Evolutionary conservation across 2,888 invertebrate genomes (phyloP).

Genomic region (Macrophya alboannulata): DNA sequence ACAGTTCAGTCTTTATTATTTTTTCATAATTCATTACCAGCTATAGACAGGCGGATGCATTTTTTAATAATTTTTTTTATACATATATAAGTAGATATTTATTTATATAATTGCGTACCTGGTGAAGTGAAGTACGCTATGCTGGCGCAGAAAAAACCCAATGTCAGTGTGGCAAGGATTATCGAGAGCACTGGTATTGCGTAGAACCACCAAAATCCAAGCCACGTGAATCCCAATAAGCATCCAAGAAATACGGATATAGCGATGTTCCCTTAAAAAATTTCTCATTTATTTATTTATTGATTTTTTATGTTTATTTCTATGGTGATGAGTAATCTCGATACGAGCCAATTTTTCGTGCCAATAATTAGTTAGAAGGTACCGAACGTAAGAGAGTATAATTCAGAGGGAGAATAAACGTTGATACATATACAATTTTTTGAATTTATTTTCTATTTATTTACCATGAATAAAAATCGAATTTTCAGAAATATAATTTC

Average conservation of each 20-base stretch:
- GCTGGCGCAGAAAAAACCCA: slow-evolving; percentile 85
- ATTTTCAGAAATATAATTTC: not conserved
- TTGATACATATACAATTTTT: slow-evolving; percentile 28
- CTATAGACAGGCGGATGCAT: not conserved
- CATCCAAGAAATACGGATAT: slow-evolving; percentile 82
- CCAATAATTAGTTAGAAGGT: not conserved
- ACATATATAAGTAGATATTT: not conserved
- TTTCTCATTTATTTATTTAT: slow-evolving; percentile 43
- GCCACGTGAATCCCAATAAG: slow-evolving; percentile 84
- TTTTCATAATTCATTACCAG: not conserved
- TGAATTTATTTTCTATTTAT: slow-evolving; percentile 8
- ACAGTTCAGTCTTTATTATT: not conserved
- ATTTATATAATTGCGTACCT: slow-evolving; percentile 81
- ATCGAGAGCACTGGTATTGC: slow-evolving; percentile 85
- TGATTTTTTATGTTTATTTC: not conserved
- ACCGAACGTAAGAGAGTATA: slow-evolving; percentile 3
- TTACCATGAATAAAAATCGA: not conserved
- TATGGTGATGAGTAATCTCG: slow-evolving; percentile 3
- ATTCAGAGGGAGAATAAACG: not conserved
- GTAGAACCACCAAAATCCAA: slow-evolving; percentile 84
- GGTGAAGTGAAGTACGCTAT: slow-evolving; percentile 83
- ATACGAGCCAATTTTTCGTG: not conserved
- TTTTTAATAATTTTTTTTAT: not conserved
- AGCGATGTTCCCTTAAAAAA: slow-evolving; percentile 81
- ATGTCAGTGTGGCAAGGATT: slow-evolving; percentile 82